A percentile compares a stretch with the other conserved stretches of the same genome.
Conservation (phyloP, 37 sponge, comb jelly and placozoan species). For the Halisarca cf. caerulea region DNA sequence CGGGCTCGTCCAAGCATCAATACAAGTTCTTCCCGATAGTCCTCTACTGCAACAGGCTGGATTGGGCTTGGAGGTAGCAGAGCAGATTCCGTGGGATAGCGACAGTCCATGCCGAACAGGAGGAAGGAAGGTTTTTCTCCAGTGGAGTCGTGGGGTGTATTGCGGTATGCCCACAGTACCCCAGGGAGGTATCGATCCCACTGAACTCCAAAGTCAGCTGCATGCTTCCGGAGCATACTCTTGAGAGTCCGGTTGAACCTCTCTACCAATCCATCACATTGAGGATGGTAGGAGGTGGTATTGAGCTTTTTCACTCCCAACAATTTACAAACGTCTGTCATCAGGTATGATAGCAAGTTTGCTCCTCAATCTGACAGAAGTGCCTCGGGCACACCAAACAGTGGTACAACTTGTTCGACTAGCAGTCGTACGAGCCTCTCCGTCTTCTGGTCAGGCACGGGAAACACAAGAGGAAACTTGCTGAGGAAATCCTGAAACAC, state of each 20-base stretch:
- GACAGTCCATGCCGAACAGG: constrained; percentile 49
- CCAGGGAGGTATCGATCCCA: constrained; percentile 55
- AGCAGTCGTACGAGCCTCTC: constrained; percentile 34
- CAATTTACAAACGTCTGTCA: constrained; percentile 34
- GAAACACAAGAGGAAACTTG: constrained; percentile 63
- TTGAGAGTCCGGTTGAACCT: constrained; percentile 51
- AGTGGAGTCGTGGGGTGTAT: constrained; percentile 54
- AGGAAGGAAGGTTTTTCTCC: constrained; percentile 66
- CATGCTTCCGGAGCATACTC: constrained; percentile 40
- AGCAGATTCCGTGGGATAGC: constrained; percentile 48
- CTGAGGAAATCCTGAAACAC: constrained; percentile 61
- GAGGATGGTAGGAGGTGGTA: constrained; percentile 54
- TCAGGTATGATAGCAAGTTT: constrained; percentile 46
- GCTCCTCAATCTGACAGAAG: constrained; percentile 52
- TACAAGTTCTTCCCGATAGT: constrained; percentile 40
- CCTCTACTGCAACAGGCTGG: not conserved
- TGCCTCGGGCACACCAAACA: constrained; percentile 49
- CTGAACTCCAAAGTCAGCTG: constrained; percentile 37
- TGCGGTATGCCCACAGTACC: constrained; percentile 58
- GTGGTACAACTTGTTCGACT: constrained; percentile 43
- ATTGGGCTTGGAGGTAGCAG: constrained; percentile 26
- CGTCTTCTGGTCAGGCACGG: constrained; percentile 54
- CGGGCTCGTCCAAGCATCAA: not conserved
- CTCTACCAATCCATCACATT: constrained; percentile 55
- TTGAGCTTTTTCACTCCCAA: constrained; percentile 52